Base-by-base conservation (phyloP, 2,797 vertebrate genomes). In the Pogoniulus pusillus region DNA sequence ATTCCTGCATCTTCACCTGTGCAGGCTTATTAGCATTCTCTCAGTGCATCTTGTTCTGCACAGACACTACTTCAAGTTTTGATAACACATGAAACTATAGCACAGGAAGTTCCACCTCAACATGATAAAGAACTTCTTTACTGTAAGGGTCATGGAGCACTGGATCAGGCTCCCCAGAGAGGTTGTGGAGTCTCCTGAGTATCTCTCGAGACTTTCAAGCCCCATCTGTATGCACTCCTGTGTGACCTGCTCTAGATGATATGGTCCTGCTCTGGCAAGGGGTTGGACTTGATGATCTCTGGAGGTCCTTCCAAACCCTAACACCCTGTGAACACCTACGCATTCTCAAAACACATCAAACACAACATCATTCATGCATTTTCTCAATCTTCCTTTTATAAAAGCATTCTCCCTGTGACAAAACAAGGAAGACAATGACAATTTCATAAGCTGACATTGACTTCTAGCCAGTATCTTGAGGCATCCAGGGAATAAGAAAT, bases 321-420 rank as follows among this genome's bases (percentile, higher is more conserved):
- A 41, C 41, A 41, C 41, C 41, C 15, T 17, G 16, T 41, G 41
- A 85, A 87, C 69, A 80, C 84, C 82, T 65, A 74, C 43, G 62
- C 55, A 53, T 69, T 82, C 65, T 85, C 84, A 83, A 75, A 80
- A 87, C 58, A 81, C 89, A 82, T 79, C 55, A 77, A 84, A 89
- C 17, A 5, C 39, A 84, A 51, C 12, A 45, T 54, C 26, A 69
- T 83, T 53, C 41, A 57, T 18, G 24, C 29, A 54, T 68, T 85
- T 79, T 54, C 51, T 58, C 57, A 74, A 37, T 6, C 14, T 47
- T 72, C n/a, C 30, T 54, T 80, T 80, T 32, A 54, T 39, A 53
- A 3, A 57, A 85, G 37, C 32, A 65, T 65, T 74, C 82, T 71
- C 47, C 72, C 69, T 35, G 13, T 6, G 35, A 70, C 54, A 78